Evolutionary conservation across 2,888 invertebrate species (phyloP), one percentile per base, ranked within the genome.

Genomic region (Melanchra persicariae): DNA sequence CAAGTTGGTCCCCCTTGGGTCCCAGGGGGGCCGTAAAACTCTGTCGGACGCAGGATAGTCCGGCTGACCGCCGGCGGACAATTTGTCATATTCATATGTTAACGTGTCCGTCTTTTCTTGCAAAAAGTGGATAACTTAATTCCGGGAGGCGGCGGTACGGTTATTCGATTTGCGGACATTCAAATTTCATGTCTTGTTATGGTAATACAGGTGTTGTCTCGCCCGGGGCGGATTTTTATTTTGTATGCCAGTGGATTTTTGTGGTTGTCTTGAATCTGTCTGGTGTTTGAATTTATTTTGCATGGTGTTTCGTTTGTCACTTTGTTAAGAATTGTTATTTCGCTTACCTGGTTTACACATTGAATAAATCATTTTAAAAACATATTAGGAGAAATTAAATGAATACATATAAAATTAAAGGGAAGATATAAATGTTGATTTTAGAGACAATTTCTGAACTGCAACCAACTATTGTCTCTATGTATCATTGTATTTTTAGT

Each of bases 21-120:
- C 96, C 94, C 96, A 77, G 65, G 96, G 92, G 96, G 91, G 96
- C 92, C 95, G 95, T 96, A 96, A 96, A 95, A 94, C 91, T 96
- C 93, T 84, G 93, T 83, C 91, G 91, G 91, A 90, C 91, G 88
- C 89, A 83, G 93, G 91, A 90, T 91, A 91, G 89, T 91, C 91
- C 77, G 91, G 90, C 93, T 91, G 93, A 92, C 94, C 94, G 91
- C 92, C 90, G 90, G 87, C 93, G 91, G 91, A 95, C 96, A 96
- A 96, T 96, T 96, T 96, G 96, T 96, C 96, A 96, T 96, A 96
- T 96, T 96, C 96, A 96, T 96, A 96, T 95, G 96, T 96, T 95
- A 96, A 96, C 95, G 94, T 94, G 93, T 86, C 91, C 95, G 93
- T 94, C 95, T 95, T 95, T 95, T 95, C 95, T 95, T 95, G 93